These are phyloP conservation scores for Megalurothrips usitatus DNA, from an alignment of 2,888 invertebrate genomes.

Conservation along the genomic window DNA sequence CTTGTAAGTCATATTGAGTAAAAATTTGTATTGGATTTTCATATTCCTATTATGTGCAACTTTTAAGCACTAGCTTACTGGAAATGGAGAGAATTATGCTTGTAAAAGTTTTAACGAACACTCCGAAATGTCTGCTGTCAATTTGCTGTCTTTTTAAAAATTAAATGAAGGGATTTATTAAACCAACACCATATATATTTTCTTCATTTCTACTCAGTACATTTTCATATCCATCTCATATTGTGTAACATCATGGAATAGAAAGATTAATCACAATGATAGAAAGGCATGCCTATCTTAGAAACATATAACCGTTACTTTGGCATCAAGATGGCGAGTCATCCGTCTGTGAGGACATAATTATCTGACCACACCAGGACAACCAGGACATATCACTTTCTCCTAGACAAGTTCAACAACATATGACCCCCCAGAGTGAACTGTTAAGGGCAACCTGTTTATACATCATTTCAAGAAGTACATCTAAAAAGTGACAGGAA, in stretches of 20 bases:
- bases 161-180: background rate
- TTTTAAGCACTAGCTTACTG: too few relatives aligned
- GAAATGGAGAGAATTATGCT: too few relatives aligned
- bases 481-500: background rate
- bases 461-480: background rate
- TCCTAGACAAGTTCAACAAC: background rate
- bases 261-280: constrained; percentile 18
- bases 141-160: background rate
- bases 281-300: constrained; percentile 14
- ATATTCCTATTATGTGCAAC: too few relatives aligned
- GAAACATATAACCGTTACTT: constrained; percentile 1
- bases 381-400: background rate
- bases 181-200: constrained; percentile 23
- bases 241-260: constrained; percentile 8
- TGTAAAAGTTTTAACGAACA: background rate
- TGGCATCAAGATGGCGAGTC: background rate
- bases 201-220: constrained; percentile 23
- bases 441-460: background rate
- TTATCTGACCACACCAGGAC: constrained; percentile 1
- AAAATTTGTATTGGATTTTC: too few relatives aligned
- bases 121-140: background rate
- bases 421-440: background rate
- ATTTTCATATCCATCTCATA: constrained; percentile 3
- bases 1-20: too few relatives aligned
- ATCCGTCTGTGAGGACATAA: background rate